Evolutionary conservation across 2,888 invertebrate species (phyloP), one percentile per base, ranked within the genome.

Genomic region (Eulithis prunata): DNA sequence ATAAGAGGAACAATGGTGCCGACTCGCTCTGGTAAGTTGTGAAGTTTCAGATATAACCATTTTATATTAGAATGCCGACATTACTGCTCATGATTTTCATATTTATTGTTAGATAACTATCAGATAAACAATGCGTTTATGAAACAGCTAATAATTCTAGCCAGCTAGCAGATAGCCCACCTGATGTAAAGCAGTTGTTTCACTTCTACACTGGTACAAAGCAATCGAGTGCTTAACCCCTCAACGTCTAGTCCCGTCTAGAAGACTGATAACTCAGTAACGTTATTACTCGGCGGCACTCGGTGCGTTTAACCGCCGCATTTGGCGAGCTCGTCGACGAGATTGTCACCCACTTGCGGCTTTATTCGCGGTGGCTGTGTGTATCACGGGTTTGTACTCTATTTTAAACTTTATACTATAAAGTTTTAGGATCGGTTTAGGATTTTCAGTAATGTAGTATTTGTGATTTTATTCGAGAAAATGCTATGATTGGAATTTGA

Each of bases 1-100:
- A 67, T 67, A 54, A 57, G 52, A 51, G n/a, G 67, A 46, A 64
- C 67, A 67, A 67, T 63, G 67, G 63, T 14, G 59, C 6, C 13
- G 58, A 62, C 51, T 62, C 21, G 62, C 62, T 11, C 62, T 21
- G 61, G 46, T 28, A 45, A 66, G 51, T 63, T 65, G 61, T 41
- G 46, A 28, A 56, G 28, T 45, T 59, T 43, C 51, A 64, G 55
- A 43, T 52, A 43, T 49, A 43, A 6, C 38, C 21, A 45, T 66
- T 70, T 66, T 70, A 67, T 67, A 14, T 49, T 38, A 21, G 51
- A 3, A 45, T 4, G 6, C 41, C 11, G 41, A 41, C 8, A 8
- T n/a, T n/a, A n/a, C n/a, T n/a, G n/a, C n/a, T n/a, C n/a, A n/a
- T 41, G 7, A 14, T 13, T 14, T 32, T 32, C 32, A 32, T 32